Evolutionary conservation across 2,113 vertebrate species (phyloP).

Genomic region (Ia io): DNA sequence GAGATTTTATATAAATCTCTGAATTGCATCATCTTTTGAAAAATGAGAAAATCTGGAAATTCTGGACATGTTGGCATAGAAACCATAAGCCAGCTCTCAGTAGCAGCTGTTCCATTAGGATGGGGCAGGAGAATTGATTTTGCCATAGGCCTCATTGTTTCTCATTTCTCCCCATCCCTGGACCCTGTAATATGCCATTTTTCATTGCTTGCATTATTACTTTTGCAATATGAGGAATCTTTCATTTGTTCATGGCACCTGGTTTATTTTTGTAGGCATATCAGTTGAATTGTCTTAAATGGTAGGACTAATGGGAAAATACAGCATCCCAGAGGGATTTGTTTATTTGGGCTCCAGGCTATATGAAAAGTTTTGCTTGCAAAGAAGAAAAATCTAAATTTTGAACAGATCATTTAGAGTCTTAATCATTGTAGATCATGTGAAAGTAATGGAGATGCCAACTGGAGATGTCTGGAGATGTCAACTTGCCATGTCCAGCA

Average conservation of each 20-base stretch:
- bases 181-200: neutral
- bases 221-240: neutral
- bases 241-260: neutral
- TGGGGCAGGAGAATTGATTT: neutral
- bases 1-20: neutral
- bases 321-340: neutral
- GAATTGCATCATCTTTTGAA: neutral
- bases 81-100: neutral
- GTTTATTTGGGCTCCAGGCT: neutral
- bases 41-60: conserved; percentile 8
- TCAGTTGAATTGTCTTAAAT: neutral
- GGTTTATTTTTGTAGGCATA: neutral
- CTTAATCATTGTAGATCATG: neutral
- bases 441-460: neutral
- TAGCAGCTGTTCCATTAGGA: neutral
- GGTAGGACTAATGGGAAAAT: neutral
- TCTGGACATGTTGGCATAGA: neutral
- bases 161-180: neutral
- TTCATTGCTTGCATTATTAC: neutral
- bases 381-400: neutral
- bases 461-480: neutral
- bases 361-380: neutral
- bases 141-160: neutral
- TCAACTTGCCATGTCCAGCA: neutral
- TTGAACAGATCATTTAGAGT: neutral